phyloP scores from a whole-genome alignment of 2,797 vertebrate genomes.

The Notolepis coatsorum region DNA sequence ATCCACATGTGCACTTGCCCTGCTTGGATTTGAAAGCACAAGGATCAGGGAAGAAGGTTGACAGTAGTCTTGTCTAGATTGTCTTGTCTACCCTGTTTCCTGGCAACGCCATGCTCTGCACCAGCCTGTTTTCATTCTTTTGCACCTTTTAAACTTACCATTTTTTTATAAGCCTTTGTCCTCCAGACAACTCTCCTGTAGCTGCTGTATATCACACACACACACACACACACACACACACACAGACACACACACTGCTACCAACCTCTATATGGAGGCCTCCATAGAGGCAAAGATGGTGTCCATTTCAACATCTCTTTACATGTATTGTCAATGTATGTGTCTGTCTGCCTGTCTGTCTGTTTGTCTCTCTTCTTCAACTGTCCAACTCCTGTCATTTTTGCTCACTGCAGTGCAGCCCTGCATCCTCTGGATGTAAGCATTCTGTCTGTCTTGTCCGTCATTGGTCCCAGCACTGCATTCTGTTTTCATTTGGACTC shows the following conservation, averaged over 20 bases:
- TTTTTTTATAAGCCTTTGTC: constrained; percentile 12
- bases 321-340: constrained; percentile 59
- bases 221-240: neutral
- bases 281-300: neutral
- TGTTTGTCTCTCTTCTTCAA: constrained; percentile 53
- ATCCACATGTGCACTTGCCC: no score
- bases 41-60: constrained; percentile 53
- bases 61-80: constrained; percentile 25
- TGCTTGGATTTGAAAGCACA: neutral
- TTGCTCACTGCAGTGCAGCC: constrained; percentile 68
- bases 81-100: constrained; percentile 47
- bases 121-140: constrained; percentile 36
- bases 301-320: constrained; percentile 28
- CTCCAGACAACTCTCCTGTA: constrained; percentile 3
- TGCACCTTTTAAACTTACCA: constrained; percentile 38
- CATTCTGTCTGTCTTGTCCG: constrained; percentile 58
- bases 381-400: constrained; percentile 50
- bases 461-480: constrained; percentile 12
- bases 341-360: constrained; percentile 61
- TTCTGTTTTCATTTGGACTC: constrained; percentile 45
- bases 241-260: constrained; percentile 1
- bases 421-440: constrained; percentile 72
- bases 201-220: constrained; percentile 3
- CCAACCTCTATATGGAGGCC: neutral
- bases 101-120: constrained; percentile 28